Base-by-base conservation (phyloP, 1,140 invertebrate genomes). In the Solenopsis invicta region DNA sequence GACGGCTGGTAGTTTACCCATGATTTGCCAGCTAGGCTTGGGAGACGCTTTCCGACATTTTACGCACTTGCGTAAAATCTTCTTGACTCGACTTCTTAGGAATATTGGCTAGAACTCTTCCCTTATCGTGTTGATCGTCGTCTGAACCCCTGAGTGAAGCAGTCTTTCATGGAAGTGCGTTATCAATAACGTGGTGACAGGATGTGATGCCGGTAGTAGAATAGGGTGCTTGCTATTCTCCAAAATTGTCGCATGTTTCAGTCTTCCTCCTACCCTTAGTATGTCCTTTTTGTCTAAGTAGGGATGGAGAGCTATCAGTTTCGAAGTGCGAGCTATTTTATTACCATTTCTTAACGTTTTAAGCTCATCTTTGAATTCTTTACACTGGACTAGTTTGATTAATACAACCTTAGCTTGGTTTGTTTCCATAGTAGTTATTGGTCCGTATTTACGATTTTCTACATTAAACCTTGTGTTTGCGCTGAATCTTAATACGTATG, bases 31-130 rank as follows among this genome's bases (percentile, higher is more conserved):
- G 0, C 37, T 45, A 0, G 37, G 0, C 1, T 2, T 21, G 9
- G 59, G 71, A 5, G n/a, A 12, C 0, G 48, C 6, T 2, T 62
- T 45, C 4, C 18, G 52, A 4, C 61, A 85, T 0, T 41, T 50
- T 1, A 48, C 9, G 13, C 72, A 67, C 12, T 16, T 56, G 0
- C 29, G 62, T n/a, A 87, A 1, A 0, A 81, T 41, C 0, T 48
- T 50, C 0, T 52, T 45, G 0, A 50, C 54, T 1, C 13, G 1
- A n/a, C 41, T 82, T 6, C 24, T 72, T 0, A 48, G 61, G 9
- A 56, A 18, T 10, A 67, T 64, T 0, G 50, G 56, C 85, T 69
- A 82, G 13, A 71, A 82, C 0, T 9, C 6, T 64, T 82, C 29
- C 21, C 77, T 56, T 0, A 87, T 37, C 0, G 59, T 45, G 0